These are phyloP conservation scores for Jacana jacana DNA, from an alignment of 2,113 vertebrate species.

Conservation along the genomic window DNA sequence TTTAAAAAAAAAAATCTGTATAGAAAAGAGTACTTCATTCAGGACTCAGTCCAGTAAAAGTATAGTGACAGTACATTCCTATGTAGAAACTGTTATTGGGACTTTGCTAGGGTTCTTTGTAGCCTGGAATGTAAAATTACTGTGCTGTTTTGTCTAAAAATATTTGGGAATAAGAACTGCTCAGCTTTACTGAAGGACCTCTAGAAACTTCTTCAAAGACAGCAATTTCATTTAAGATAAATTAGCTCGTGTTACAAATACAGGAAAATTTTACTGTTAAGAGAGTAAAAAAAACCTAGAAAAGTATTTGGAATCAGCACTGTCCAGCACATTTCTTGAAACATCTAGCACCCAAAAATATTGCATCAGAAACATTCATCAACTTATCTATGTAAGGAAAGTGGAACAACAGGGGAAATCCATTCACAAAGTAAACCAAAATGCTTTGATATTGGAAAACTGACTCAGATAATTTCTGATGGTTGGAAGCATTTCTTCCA, in stretches of 20 bases:
- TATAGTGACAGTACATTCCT: background rate
- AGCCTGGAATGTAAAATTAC: background rate
- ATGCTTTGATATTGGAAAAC: background rate
- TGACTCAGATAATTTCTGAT: background rate
- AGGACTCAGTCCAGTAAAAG: background rate
- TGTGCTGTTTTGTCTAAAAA: background rate
- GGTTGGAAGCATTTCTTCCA: background rate
- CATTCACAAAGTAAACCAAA: background rate
- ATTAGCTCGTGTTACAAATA: background rate
- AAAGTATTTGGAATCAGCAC: background rate
- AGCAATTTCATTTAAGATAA: background rate
- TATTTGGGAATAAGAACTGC: background rate
- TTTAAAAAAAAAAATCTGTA: background rate
- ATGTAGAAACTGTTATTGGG: background rate
- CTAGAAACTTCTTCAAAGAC: background rate
- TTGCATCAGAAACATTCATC: background rate
- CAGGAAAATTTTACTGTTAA: background rate
- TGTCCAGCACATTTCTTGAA: background rate
- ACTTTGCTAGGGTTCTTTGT: background rate
- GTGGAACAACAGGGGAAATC: background rate
- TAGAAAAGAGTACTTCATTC: background rate
- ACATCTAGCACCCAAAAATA: background rate
- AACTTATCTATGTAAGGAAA: background rate
- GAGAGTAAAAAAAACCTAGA: background rate
- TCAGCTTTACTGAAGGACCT: background rate